A percentile compares a stretch with the other conserved stretches of the same genome.
Conservation (phyloP, 1,140 invertebrate species). For the Hormaphis cornu region DNA sequence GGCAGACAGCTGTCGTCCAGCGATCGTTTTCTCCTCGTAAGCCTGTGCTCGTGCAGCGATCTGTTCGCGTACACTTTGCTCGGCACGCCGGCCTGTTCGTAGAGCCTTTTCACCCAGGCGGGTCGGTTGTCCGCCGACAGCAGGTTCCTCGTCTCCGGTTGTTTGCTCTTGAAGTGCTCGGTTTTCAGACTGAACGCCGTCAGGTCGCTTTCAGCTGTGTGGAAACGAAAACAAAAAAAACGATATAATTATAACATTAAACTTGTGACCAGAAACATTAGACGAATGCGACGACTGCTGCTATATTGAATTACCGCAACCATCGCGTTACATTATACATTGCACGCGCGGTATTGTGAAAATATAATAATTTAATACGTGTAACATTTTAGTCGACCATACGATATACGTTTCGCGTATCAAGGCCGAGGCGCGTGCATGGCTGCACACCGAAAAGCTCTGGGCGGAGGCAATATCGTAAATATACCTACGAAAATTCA, state of each 20-base stretch:
- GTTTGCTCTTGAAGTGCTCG: conserved; percentile 59
- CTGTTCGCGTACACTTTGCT: conserved; percentile 44
- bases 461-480: too few relatives aligned
- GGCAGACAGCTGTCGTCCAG: conserved; percentile 17
- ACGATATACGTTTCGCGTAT: too few relatives aligned
- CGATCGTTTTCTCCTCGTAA: conserved; percentile 34
- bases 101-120: conserved; percentile 56
- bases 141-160: conserved; percentile 53
- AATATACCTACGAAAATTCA: too few relatives aligned
- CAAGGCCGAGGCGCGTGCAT: too few relatives aligned
- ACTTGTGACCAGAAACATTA: not conserved
- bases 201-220: conserved; percentile 75
- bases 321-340: not conserved
- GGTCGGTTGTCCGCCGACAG: conserved; percentile 61
- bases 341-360: not conserved
- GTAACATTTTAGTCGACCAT: too few relatives aligned
- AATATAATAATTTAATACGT: conserved; percentile 11
- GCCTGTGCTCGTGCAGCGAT: conserved; percentile 43
- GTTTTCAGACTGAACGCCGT: conserved; percentile 64
- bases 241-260: too few relatives aligned
- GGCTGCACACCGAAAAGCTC: too few relatives aligned
- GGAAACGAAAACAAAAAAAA: conserved; percentile 43
- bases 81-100: conserved; percentile 47
- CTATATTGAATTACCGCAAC: conserved; percentile 4
- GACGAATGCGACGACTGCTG: not conserved